Evolutionary conservation across 1,140 invertebrate genomes (phyloP).

Genomic region (Onthophagus taurus): DNA sequence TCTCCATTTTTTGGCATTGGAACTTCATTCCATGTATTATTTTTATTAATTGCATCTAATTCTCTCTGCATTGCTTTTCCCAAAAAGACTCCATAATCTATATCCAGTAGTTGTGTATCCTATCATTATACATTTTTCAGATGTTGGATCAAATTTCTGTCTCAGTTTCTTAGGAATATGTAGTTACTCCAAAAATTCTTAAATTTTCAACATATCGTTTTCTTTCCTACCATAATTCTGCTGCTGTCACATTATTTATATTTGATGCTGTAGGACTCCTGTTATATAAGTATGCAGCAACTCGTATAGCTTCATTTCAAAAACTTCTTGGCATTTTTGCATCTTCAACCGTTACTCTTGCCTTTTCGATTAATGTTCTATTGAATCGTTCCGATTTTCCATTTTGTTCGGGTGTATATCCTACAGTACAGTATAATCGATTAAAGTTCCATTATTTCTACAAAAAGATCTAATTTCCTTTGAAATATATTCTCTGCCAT

Average conservation of each 20-base stretch:
- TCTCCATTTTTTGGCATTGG: constrained; percentile 20
- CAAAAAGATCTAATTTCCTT: constrained; percentile 2
- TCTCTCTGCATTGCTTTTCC: constrained; percentile 20
- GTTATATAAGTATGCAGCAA: constrained; percentile 3
- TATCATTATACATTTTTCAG: constrained; percentile 4
- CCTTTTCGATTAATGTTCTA: constrained; percentile 2
- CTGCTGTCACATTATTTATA: not conserved
- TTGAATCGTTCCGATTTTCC: not conserved
- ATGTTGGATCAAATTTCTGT: constrained; percentile 7
- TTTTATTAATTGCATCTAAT: constrained; percentile 26
- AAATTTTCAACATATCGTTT: not conserved
- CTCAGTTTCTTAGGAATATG: constrained; percentile 16
- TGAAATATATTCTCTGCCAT: constrained; percentile 24
- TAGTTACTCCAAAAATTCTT: not conserved
- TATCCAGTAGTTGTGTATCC: constrained; percentile 16
- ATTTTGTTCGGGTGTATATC: too few species aligned
- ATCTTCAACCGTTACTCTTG: not conserved
- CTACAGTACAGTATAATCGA: constrained; percentile 2
- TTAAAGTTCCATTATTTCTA: constrained; percentile 1
- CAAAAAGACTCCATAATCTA: constrained; percentile 12
- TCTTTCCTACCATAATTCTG: constrained; percentile 2
- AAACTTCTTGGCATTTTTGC: constrained; percentile 1
- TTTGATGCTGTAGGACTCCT: constrained; percentile 2
- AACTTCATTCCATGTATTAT: constrained; percentile 30
- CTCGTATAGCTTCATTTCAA: constrained; percentile 4